Conservation (phyloP, 1,140 invertebrate genomes). For the Rhopalosiphum maidis region DNA sequence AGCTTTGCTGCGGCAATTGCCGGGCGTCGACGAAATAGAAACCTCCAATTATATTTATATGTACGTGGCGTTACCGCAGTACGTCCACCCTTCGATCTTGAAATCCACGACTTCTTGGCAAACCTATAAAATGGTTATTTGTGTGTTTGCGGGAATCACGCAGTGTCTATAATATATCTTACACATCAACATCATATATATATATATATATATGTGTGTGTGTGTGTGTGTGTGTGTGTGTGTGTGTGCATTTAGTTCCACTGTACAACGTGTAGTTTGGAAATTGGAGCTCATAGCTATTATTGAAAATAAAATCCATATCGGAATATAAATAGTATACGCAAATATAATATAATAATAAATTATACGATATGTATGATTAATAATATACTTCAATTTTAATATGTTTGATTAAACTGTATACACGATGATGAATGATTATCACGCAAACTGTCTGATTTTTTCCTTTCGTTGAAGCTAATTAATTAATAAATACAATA, state of each 20-base stretch:
- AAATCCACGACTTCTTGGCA: slow-evolving; percentile 20
- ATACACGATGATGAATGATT: no score
- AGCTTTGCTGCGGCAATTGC: background rate
- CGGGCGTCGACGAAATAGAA: slow-evolving; percentile 30
- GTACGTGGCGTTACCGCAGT: background rate
- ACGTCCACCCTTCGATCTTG: background rate
- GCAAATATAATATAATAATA: no score
- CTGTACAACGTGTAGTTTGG: background rate
- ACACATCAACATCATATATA: background rate
- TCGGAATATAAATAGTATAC: no score
- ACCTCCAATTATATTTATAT: slow-evolving; percentile 8
- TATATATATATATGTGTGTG: background rate
- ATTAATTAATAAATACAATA: no score
- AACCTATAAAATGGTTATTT: slow-evolving; percentile 17
- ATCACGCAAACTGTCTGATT: no score
- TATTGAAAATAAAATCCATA: no score
- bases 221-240: background rate
- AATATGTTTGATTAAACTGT: no score
- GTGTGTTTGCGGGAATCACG: background rate
- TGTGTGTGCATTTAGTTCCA: background rate
- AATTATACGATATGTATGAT: no score
- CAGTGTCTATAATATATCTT: background rate
- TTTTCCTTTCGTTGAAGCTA: no score
- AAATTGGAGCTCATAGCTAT: background rate
- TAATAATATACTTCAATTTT: no score